Evolutionary conservation across 2,113 vertebrate species (phyloP).

Genomic region (Ceyx melanurus): DNA sequence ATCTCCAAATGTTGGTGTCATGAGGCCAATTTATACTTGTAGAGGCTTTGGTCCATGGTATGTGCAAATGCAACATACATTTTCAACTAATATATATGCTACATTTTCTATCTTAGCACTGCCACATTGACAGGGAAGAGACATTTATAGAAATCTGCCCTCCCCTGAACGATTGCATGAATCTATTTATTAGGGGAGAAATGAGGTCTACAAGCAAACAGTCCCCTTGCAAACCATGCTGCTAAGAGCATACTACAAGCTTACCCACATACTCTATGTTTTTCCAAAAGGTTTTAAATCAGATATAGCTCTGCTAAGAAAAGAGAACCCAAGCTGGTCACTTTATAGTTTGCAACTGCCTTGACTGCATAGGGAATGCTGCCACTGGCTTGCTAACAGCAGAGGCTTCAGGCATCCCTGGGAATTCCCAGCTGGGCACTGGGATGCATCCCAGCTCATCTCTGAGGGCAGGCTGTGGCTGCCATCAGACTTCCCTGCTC

Average conservation of each 20-base stretch:
- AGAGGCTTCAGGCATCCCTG: neutral
- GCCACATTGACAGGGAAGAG: neutral
- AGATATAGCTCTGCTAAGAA: neutral
- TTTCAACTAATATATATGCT: neutral
- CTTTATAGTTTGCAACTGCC: neutral
- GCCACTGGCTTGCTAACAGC: neutral
- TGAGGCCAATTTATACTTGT: neutral
- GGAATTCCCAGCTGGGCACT: neutral
- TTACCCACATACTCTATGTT: neutral
- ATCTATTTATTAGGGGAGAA: neutral
- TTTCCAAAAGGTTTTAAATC: neutral
- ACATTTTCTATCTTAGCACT: neutral
- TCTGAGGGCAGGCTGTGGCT: neutral
- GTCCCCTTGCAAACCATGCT: neutral
- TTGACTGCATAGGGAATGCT: fast-evolving
- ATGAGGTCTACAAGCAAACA: neutral
- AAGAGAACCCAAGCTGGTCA: neutral
- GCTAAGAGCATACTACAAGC: fast-evolving
- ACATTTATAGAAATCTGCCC: neutral
- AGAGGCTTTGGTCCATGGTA: neutral
- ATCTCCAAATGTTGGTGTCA: neutral
- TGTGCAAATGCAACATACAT: neutral
- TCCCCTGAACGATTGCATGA: neutral
- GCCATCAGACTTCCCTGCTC: neutral
- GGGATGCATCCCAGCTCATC: neutral